Conservation (phyloP, 1,140 invertebrate species). For the Sycobia sp. region DNA sequence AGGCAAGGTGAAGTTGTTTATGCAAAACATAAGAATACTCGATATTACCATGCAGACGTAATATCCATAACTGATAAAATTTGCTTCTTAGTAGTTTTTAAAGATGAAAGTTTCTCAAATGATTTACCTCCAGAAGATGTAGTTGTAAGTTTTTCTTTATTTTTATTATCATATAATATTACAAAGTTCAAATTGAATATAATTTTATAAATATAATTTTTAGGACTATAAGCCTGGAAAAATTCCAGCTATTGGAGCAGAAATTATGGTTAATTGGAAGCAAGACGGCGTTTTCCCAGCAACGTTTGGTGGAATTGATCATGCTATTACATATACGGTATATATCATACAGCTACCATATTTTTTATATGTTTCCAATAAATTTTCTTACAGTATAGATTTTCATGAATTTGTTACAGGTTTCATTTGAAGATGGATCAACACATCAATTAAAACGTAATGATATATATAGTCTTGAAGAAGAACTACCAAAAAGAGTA, state of each 20-base stretch:
- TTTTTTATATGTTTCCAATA: too few species aligned
- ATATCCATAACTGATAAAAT: constrained; percentile 52
- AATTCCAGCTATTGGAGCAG: constrained; percentile 58
- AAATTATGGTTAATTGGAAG: constrained; percentile 66
- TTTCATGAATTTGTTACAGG: constrained; percentile 47
- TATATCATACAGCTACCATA: constrained; percentile 38
- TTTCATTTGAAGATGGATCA: constrained; percentile 62
- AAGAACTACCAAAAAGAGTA: constrained; percentile 63
- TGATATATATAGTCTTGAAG: constrained; percentile 59
- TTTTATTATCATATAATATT: neutral
- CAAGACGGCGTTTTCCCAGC: constrained; percentile 67
- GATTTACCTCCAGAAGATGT: constrained; percentile 66
- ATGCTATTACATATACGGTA: constrained; percentile 64
- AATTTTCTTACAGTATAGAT: too few species aligned
- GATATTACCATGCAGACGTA: constrained; percentile 68
- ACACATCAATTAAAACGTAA: constrained; percentile 55
- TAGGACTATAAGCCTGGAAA: constrained; percentile 51
- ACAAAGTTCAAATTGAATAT: neutral
- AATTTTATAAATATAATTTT: neutral
- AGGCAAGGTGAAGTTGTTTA: constrained; percentile 61
- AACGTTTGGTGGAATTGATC: constrained; percentile 64
- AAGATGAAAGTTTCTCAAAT: constrained; percentile 69
- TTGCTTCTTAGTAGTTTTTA: constrained; percentile 68
- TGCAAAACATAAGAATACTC: constrained; percentile 69
- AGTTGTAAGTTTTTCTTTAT: constrained; percentile 48